These are phyloP conservation scores for Nephrotoma flavescens DNA, from an alignment of 2,888 invertebrate genomes.

Conservation along the genomic window DNA sequence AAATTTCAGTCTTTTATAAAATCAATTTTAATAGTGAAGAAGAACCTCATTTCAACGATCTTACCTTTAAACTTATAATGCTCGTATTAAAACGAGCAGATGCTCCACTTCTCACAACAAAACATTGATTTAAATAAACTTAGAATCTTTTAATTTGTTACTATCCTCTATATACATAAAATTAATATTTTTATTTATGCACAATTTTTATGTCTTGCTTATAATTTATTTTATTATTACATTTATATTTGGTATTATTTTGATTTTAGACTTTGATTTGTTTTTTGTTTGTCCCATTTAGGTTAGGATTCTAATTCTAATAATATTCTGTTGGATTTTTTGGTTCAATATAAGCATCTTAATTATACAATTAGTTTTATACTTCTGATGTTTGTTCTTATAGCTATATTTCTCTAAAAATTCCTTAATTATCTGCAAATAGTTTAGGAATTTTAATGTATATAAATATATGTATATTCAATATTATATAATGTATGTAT, in stretches of 20 bases:
- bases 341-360: neutral
- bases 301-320: neutral
- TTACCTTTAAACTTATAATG: too few relatives aligned
- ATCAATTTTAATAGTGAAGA: too few relatives aligned
- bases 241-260: neutral
- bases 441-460: neutral
- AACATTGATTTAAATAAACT: neutral
- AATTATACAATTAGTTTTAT: neutral
- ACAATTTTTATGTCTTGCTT: neutral
- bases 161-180: neutral
- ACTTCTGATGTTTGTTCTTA: neutral
- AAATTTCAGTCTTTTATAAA: too few relatives aligned
- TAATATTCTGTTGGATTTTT: neutral
- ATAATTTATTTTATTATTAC: neutral
- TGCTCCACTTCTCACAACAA: too few relatives aligned
- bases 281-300: neutral
- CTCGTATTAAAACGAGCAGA: too few relatives aligned
- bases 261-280: neutral
- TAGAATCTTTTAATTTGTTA: neutral
- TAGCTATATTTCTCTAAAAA: neutral
- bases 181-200: neutral
- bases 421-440: neutral
- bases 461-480: neutral
- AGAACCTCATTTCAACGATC: too few relatives aligned
- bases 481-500: neutral